Percentiles rank a stretch among this genome's conserved stretches.
Evolutionary conservation across 2,888 invertebrate genomes (phyloP).

Genomic region (Anaspis maculata): DNA sequence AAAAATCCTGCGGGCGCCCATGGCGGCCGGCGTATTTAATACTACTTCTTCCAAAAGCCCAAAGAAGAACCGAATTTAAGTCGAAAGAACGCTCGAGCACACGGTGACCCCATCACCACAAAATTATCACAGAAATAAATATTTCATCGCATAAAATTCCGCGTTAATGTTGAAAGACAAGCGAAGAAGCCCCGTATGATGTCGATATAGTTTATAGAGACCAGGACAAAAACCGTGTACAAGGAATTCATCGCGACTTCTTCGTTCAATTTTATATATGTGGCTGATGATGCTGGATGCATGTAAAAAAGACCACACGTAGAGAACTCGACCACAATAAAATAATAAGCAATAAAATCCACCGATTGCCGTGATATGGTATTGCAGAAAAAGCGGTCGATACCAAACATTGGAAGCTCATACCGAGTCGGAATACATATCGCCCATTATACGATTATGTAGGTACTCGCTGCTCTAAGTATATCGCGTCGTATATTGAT

Average conservation of each 20-base stretch:
- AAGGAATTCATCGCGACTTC: not conserved
- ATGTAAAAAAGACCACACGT: slow-evolving; percentile 24
- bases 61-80: too few species aligned
- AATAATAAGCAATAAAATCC: slow-evolving; percentile 30
- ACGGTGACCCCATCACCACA: too few species aligned
- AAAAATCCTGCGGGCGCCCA: too few species aligned
- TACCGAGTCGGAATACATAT: slow-evolving; percentile 10
- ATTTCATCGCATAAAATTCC: slow-evolving; percentile 6
- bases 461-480: too few species aligned
- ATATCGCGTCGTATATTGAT: too few species aligned
- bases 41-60: too few species aligned
- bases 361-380: slow-evolving; percentile 20
- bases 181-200: too few species aligned
- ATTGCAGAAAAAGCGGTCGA: slow-evolving; percentile 13
- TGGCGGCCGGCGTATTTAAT: too few species aligned
- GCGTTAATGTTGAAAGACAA: too few species aligned
- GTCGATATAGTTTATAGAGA: too few species aligned
- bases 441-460: slow-evolving; percentile 7
- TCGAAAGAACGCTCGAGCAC: too few species aligned
- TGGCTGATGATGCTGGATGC: slow-evolving; percentile 6
- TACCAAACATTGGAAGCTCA: slow-evolving; percentile 14
- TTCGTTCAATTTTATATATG: slow-evolving; percentile 1
- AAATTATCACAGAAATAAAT: slow-evolving; percentile 6
- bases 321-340: slow-evolving; percentile 24
- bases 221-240: not conserved